A percentile compares a stretch with the other conserved stretches of the same genome.
These are phyloP conservation scores for Harpagus bidentatus DNA, from an alignment of 2,113 vertebrate species.

Conservation along the genomic window DNA sequence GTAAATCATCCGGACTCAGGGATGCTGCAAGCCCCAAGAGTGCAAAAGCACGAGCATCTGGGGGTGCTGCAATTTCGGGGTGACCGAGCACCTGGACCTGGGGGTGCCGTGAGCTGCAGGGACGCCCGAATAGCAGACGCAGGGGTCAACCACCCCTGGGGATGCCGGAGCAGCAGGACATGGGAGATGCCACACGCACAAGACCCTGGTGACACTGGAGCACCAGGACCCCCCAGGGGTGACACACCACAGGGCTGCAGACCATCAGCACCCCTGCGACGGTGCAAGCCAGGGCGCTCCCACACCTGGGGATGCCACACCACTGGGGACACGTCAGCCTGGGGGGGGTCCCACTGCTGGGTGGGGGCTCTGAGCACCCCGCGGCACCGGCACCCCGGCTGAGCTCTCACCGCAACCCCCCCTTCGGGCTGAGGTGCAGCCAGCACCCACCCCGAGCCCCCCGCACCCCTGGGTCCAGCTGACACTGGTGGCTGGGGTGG, in stretches of 20 bases:
- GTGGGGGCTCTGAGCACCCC: background rate
- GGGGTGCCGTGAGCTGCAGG: background rate
- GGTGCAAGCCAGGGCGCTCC: background rate
- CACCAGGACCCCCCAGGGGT: too few relatives aligned
- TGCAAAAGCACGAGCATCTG: too few relatives aligned
- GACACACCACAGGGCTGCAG: too few relatives aligned
- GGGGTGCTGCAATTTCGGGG: background rate
- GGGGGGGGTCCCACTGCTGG: background rate
- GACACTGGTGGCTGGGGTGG: too few relatives aligned
- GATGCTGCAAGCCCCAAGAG: background rate
- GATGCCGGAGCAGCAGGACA: background rate
- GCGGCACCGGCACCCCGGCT: background rate
- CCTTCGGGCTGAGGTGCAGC: background rate
- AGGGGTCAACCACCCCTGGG: background rate
- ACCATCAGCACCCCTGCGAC: background rate
- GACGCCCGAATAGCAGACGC: rapidly evolving
- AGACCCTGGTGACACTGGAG: background rate
- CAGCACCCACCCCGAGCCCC: background rate
- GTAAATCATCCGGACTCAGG: background rate
- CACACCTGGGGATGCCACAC: background rate
- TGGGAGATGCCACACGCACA: rapidly evolving
- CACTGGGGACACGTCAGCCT: background rate
- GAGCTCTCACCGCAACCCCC: background rate
- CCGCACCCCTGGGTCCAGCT: background rate
- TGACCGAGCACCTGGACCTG: background rate